Percentiles rank a stretch among this genome's conserved stretches.
phyloP scores from a whole-genome alignment of 2,113 vertebrate species.

The Prionailurus bengalensis region DNA sequence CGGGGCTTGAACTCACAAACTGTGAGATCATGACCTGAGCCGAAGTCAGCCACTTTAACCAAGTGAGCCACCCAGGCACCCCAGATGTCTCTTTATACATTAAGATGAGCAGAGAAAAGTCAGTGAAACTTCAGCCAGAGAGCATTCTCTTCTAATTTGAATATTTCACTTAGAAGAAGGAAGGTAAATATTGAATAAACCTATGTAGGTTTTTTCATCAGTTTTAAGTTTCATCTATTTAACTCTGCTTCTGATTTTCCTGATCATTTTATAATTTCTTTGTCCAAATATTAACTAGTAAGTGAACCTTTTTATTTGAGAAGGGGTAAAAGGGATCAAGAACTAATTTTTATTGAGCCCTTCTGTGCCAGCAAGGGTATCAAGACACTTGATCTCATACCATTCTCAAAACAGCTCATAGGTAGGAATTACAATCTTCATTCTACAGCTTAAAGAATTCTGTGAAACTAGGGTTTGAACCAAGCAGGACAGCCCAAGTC shows the following conservation, averaged over 20 bases:
- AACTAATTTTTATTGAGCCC: not conserved
- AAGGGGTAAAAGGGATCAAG: not conserved
- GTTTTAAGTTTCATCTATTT: constrained; percentile 8
- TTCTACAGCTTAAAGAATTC: constrained; percentile 1
- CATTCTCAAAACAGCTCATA: constrained; percentile 49
- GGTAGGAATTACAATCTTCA: constrained; percentile 31
- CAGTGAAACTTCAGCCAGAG: not conserved
- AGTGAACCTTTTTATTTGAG: not conserved
- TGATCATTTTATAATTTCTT: constrained; percentile 14
- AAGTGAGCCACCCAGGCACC: too few relatives aligned
- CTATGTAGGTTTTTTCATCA: not conserved
- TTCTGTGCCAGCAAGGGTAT: not conserved
- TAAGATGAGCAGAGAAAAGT: not conserved
- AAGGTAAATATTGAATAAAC: not conserved
- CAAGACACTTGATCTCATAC: constrained; percentile 6
- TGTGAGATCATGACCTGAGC: too few relatives aligned
- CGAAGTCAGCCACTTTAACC: too few relatives aligned
- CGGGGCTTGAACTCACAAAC: too few relatives aligned
- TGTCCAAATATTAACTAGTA: constrained; percentile 13
- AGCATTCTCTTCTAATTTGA: not conserved
- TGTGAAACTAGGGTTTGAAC: not conserved
- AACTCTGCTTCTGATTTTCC: not conserved
- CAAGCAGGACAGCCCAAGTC: not conserved
- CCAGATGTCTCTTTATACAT: not conserved
- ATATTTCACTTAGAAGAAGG: constrained; percentile 17